A percentile compares a stretch with the other conserved stretches of the same genome.
Evolutionary conservation across 2,113 vertebrate species (phyloP).

Genomic region (Muntiacus reevesi): DNA sequence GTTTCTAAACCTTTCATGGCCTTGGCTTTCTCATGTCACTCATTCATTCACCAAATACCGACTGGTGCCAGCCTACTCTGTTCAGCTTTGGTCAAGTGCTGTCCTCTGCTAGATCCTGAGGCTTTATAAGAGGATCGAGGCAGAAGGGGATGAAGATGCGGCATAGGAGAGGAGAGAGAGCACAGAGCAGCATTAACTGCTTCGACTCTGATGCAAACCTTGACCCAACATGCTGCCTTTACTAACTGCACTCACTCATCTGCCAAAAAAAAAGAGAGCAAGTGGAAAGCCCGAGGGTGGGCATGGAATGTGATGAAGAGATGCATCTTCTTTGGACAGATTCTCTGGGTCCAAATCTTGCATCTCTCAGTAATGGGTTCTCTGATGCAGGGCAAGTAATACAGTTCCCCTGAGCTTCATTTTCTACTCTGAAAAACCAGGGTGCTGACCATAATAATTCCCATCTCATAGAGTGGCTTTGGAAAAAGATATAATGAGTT

Average conservation of each 20-base stretch:
- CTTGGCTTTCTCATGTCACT: neutral
- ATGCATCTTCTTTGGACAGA: neutral
- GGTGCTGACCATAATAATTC: neutral
- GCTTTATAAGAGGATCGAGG: fast-evolving
- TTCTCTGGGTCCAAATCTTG: neutral
- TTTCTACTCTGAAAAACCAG: neutral
- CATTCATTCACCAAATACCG: neutral
- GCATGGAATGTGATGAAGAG: neutral
- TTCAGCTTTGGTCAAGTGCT: neutral
- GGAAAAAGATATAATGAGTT: neutral
- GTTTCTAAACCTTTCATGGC: neutral
- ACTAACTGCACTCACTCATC: neutral
- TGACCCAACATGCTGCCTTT: neutral
- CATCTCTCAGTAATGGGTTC: neutral
- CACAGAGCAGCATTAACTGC: no score
- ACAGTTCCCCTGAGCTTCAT: neutral
- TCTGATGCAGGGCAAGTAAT: neutral
- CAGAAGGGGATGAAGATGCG: fast-evolving
- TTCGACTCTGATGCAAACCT: no score
- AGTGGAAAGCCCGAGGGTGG: neutral
- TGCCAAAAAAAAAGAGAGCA: no score
- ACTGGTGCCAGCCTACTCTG: no score
- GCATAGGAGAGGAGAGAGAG: fast-evolving
- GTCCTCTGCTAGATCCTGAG: neutral
- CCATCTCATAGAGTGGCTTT: neutral